A percentile compares a stretch with the other conserved stretches of the same genome.
Conservation (phyloP, 1,140 invertebrate genomes). For the Vanessa tameamea region DNA sequence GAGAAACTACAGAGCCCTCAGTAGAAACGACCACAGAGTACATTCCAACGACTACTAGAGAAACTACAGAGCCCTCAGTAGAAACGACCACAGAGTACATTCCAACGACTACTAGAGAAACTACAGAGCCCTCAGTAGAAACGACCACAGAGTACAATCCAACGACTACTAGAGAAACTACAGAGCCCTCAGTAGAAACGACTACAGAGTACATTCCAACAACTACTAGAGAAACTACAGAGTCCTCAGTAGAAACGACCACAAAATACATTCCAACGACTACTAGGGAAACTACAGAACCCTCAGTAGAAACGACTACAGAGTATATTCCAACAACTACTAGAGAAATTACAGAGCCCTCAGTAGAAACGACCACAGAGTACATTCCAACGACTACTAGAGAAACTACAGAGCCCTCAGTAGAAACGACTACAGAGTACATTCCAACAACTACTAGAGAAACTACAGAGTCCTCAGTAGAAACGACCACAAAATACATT, state of each 20-base stretch:
- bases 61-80: slow-evolving; percentile 4
- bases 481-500: not conserved
- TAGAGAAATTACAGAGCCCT: not conserved
- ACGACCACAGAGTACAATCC: not conserved
- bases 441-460: too few species aligned
- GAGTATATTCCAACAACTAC: too few species aligned
- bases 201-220: not conserved
- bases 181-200: not conserved
- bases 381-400: not conserved
- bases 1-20: not conserved
- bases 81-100: not conserved
- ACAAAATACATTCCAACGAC: not conserved
- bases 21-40: not conserved
- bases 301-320: not conserved
- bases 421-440: not conserved
- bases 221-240: not conserved
- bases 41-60: not conserved
- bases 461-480: not conserved
- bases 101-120: not conserved
- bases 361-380: not conserved
- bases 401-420: slow-evolving; percentile 1
- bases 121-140: not conserved
- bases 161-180: not conserved
- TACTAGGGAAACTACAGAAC: not conserved
- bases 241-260: not conserved